Conservation (phyloP, 1,140 invertebrate species). For the Lordiphosa collinella region DNA sequence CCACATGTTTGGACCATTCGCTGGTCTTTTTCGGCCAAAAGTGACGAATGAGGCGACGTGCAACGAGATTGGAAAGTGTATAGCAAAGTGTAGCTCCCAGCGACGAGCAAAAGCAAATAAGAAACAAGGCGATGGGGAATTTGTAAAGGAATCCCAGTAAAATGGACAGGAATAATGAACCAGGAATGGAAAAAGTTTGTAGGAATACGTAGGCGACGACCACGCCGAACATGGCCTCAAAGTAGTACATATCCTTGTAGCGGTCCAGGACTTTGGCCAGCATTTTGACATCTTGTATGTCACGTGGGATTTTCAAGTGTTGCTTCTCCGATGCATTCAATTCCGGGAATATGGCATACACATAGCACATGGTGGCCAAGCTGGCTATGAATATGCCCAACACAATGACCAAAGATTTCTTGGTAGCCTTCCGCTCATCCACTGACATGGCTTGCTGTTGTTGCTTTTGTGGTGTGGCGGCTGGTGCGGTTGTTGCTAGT, state of each 20-base stretch:
- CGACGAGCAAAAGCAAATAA: slow-evolving; percentile 98
- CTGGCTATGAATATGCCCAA: slow-evolving; percentile 65
- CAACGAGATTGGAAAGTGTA: slow-evolving; percentile 93
- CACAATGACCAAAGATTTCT: slow-evolving; percentile 77
- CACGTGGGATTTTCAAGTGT: slow-evolving; percentile 93
- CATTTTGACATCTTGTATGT: slow-evolving; percentile 98
- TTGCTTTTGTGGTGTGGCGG: slow-evolving; percentile 46
- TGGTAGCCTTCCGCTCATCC: slow-evolving; percentile 72
- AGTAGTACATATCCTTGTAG: slow-evolving; percentile 97
- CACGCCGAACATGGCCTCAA: slow-evolving; percentile 93
- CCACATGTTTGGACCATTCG: slow-evolving; percentile 91
- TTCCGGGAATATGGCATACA: slow-evolving; percentile 89
- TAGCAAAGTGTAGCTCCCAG: slow-evolving; percentile 98
- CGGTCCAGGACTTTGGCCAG: slow-evolving; percentile 93
- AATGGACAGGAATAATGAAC: slow-evolving; percentile 98
- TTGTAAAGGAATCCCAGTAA: slow-evolving; percentile 98
- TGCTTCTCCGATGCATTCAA: slow-evolving; percentile 88
- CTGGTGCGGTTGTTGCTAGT: slow-evolving; percentile 18
- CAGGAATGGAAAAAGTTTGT: slow-evolving; percentile 99
- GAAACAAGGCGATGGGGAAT: slow-evolving; percentile 91
- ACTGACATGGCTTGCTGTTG: slow-evolving; percentile 68
- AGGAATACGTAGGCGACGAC: slow-evolving; percentile 98
- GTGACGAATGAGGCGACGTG: slow-evolving; percentile 89
- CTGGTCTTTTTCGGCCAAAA: slow-evolving; percentile 94
- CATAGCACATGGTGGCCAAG: slow-evolving; percentile 75